Base-by-base conservation (phyloP, 35 echinoderm and acorn worm genomes). In the Holothuria glaberrima region DNA sequence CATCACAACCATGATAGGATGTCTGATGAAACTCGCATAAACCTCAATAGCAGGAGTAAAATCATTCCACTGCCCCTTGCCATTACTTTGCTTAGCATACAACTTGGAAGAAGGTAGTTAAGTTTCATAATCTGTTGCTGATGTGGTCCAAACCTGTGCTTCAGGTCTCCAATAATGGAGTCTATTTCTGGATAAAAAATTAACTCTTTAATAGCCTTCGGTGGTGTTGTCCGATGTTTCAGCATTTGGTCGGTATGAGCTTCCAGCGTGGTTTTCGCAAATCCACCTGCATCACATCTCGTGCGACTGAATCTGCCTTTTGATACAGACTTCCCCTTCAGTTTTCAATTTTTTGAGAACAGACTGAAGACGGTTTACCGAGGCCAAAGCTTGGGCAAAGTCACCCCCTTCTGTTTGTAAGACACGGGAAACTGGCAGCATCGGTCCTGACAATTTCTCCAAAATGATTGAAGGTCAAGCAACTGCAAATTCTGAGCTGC, bases 101-200 rank as follows among this genome's bases (percentile, higher is more conserved):
- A 69, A 25, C 66, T 69, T 69, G 66, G 31, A 25, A 69, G 66
- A 69, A 33, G 66, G 66, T 69, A 17, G 16, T 33, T 69, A 33
- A 69, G 66, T 69, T 69, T 69, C 66, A 69, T 69, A 33, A 69
- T 69, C 25, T 33, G 14, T 69, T 69, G 66, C 66, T 69, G 66
- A 69, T 69, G 66, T 69, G 66, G 6, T 69, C 66, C 66, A 69
- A 69, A 69, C 66, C 66, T 69, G 66, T 69, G 66, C 31, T 69
- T 33, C 66, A 25, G 22, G 31, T 69, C 66, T 29, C 22, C 22
- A 69, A 69, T 69, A 69, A 69, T 69, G 7, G 66, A 69, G 22
- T 69, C 66, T 69, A 69, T 29, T 1, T 1, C 66, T 69, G 66
- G 14, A 29, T 69, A 69, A 33, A 69, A 69, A 69, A 69, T 67